Evolutionary conservation across 2,888 invertebrate species (phyloP).

Genomic region (Drosophila buzzatii): DNA sequence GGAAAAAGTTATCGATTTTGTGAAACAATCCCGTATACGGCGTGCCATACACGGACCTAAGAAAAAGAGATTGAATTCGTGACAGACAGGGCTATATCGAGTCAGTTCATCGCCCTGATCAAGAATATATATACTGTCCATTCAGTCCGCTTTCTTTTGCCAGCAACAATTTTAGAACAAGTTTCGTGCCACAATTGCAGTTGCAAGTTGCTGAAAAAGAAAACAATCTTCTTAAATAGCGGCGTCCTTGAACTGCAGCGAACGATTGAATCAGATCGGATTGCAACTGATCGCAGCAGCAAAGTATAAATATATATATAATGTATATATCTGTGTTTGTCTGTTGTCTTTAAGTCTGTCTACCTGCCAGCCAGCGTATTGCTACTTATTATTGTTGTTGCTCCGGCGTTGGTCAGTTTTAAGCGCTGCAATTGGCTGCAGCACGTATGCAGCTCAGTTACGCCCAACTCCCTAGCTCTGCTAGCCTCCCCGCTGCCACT

Average conservation of each 20-base stretch:
- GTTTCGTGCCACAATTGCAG: constrained; percentile 3
- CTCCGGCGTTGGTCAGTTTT: constrained; percentile 29
- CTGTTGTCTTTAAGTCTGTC: constrained; percentile 21
- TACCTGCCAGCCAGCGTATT: constrained; percentile 7
- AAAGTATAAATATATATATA: neutral
- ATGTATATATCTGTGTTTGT: too few relatives aligned
- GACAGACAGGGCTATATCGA: too few relatives aligned
- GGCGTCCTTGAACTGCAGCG: constrained; percentile 16
- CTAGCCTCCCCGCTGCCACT: neutral
- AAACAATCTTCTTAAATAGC: constrained; percentile 5
- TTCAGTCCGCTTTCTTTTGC: neutral
- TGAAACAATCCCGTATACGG: too few relatives aligned
- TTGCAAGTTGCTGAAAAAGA: constrained; percentile 6
- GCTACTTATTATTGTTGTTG: constrained; percentile 27
- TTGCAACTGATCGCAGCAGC: constrained; percentile 10
- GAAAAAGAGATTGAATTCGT: too few relatives aligned
- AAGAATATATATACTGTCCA: neutral
- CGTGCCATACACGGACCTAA: too few relatives aligned
- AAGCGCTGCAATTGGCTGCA: constrained; percentile 24
- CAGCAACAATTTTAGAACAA: neutral
- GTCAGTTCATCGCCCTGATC: too few relatives aligned
- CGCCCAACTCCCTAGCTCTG: neutral
- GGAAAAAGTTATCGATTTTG: too few relatives aligned
- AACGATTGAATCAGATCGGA: constrained; percentile 13
- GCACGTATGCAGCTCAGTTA: constrained; percentile 7